These are phyloP conservation scores for Dolomedes plantarius DNA, from an alignment of 2,888 invertebrate species.

Conservation along the genomic window DNA sequence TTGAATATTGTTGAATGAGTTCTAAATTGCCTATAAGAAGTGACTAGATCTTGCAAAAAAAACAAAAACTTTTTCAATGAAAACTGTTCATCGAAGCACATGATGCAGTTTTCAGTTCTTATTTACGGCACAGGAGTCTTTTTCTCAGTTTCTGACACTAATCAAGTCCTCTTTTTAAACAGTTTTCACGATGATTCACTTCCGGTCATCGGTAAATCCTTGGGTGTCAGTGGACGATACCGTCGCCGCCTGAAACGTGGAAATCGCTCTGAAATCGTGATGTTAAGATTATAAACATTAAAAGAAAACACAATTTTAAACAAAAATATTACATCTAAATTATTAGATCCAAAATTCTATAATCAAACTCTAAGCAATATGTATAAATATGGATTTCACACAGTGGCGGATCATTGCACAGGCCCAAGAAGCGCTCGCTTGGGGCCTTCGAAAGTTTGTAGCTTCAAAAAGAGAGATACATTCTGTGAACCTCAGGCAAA, in stretches of 20 bases:
- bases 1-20: conserved; percentile 31
- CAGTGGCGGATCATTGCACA: no score
- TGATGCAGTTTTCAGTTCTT: conserved; percentile 6
- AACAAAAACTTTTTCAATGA: conserved; percentile 17
- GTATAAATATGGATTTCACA: no score
- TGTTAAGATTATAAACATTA: conserved; percentile 50
- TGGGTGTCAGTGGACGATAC: conserved; percentile 73
- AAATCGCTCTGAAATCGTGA: conserved; percentile 68
- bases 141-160: not conserved
- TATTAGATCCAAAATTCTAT: no score
- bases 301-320: not conserved
- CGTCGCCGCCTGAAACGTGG: conserved; percentile 72
- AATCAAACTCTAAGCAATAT: no score
- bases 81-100: conserved; percentile 12
- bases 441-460: no score
- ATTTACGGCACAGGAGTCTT: not conserved
- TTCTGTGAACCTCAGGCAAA: no score
- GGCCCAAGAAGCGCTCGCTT: no score
- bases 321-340: no score
- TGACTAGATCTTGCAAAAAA: conserved; percentile 67
- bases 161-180: not conserved
- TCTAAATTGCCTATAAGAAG: conserved; percentile 55
- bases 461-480: no score
- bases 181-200: conserved; percentile 69
- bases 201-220: conserved; percentile 72